A percentile compares a stretch with the other conserved stretches of the same genome.
Evolutionary conservation across 2,797 vertebrate species (phyloP).

Genomic region (Streptopelia turtur): DNA sequence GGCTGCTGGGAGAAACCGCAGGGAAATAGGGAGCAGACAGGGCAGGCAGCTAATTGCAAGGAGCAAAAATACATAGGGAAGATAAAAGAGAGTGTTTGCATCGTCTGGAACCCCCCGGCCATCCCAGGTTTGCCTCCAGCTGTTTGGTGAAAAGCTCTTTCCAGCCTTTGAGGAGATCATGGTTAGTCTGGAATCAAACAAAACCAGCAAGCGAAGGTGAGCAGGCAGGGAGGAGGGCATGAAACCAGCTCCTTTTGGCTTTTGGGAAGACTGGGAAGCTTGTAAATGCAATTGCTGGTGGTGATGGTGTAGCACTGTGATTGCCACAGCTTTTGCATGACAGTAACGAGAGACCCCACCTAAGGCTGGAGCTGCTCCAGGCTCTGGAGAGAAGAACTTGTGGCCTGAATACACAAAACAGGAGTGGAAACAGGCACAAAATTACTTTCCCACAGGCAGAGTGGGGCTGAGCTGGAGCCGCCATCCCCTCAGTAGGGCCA

Average conservation of each 20-base stretch:
- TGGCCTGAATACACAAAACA: slow-evolving; percentile 61
- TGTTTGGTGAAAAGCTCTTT: slow-evolving; percentile 42
- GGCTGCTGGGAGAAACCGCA: slow-evolving; percentile 7
- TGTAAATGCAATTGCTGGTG: slow-evolving; percentile 25
- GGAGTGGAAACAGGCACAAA: slow-evolving; percentile 44
- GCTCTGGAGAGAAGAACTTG: slow-evolving; percentile 30
- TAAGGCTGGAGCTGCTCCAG: slow-evolving; percentile 56
- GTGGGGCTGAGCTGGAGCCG: neutral
- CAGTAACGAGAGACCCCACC: slow-evolving; percentile 30
- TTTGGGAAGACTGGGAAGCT: slow-evolving; percentile 40
- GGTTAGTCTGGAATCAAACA: slow-evolving; percentile 40
- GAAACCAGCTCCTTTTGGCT: slow-evolving; percentile 51
- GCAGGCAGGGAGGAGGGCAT: slow-evolving; percentile 1
- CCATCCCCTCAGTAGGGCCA: rapidly evolving
- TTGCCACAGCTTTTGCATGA: slow-evolving; percentile 66
- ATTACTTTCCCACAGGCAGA: slow-evolving; percentile 60
- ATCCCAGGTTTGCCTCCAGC: slow-evolving; percentile 35
- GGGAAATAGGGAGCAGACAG: slow-evolving; percentile 51
- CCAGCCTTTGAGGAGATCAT: slow-evolving; percentile 56
- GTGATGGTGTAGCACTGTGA: neutral
- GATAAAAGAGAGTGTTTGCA: slow-evolving; percentile 59
- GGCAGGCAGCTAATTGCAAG: slow-evolving; percentile 51
- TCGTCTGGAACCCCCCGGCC: slow-evolving; percentile 44
- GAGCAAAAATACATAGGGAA: slow-evolving; percentile 19
- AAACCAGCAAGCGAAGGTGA: neutral